These are phyloP conservation scores for Parazoanthus swiftii DNA, from an alignment of 92 coral and sea anemone genomes.

Conservation along the genomic window DNA sequence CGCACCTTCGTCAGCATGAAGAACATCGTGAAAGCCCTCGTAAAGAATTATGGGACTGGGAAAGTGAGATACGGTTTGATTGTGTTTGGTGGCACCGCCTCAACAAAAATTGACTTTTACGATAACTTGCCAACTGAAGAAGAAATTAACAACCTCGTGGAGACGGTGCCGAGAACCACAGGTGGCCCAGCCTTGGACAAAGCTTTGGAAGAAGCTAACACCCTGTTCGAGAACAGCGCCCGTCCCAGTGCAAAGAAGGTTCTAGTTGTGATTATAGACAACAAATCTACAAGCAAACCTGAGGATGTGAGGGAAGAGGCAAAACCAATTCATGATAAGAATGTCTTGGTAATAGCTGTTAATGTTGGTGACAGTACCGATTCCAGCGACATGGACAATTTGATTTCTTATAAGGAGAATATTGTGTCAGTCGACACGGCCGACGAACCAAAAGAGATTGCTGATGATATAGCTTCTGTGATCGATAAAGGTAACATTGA, in stretches of 20 bases:
- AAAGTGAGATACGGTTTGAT: slow-evolving; percentile 50
- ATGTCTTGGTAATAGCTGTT: slow-evolving; percentile 51
- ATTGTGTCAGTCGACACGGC: slow-evolving; percentile 13
- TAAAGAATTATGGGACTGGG: slow-evolving; percentile 49
- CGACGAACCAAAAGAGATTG: slow-evolving; percentile 32
- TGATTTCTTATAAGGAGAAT: slow-evolving; percentile 35
- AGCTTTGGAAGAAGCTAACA: slow-evolving; percentile 50
- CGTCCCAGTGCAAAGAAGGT: slow-evolving; percentile 48
- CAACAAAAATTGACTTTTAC: slow-evolving; percentile 26
- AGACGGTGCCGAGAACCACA: slow-evolving; percentile 38
- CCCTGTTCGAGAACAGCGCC: slow-evolving; percentile 38
- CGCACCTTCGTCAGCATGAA: slow-evolving; percentile 47
- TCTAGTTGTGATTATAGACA: slow-evolving; percentile 42
- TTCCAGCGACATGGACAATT: slow-evolving; percentile 18
- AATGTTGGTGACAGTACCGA: slow-evolving; percentile 37
- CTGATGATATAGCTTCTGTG: slow-evolving; percentile 34
- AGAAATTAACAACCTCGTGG: slow-evolving; percentile 39
- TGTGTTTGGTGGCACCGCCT: slow-evolving; percentile 45
- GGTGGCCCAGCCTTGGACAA: slow-evolving; percentile 41
- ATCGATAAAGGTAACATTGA: slow-evolving; percentile 42
- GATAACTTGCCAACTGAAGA: slow-evolving; percentile 34
- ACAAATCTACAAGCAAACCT: slow-evolving; percentile 22
- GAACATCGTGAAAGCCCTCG: slow-evolving; percentile 43
- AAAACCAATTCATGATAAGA: slow-evolving; percentile 42
- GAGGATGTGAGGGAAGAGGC: slow-evolving; percentile 34